Evolutionary conservation across 2,797 vertebrate species (phyloP).

Genomic region (Pampus argenteus): DNA sequence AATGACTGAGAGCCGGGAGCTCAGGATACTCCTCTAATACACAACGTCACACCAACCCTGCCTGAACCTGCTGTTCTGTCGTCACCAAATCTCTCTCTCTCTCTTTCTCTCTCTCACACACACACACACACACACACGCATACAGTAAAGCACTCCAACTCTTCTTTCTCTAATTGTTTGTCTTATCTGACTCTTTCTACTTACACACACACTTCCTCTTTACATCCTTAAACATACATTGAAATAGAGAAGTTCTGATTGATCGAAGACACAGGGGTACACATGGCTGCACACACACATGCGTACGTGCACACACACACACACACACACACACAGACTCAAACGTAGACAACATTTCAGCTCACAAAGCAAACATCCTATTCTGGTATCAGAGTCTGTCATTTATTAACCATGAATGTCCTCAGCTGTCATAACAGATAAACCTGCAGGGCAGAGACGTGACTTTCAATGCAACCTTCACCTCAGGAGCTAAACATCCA

Average conservation of each 20-base stretch:
- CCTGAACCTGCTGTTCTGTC: slow-evolving; percentile 58
- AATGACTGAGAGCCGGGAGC: slow-evolving; percentile 47
- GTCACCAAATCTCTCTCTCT: slow-evolving; percentile 60
- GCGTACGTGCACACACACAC: background rate
- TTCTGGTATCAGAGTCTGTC: slow-evolving; percentile 5
- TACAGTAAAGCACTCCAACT: slow-evolving; percentile 29
- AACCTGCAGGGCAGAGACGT: background rate
- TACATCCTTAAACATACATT: slow-evolving; percentile 23
- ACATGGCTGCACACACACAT: background rate
- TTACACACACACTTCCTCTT: slow-evolving; percentile 11
- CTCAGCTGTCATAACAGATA: slow-evolving; percentile 6
- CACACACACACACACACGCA: too few species aligned
- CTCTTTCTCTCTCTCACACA: too few species aligned
- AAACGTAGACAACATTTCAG: background rate
- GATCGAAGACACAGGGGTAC: too few species aligned
- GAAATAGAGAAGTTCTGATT: slow-evolving; percentile 13
- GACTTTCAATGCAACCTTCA: background rate
- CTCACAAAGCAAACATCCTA: background rate
- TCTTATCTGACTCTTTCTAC: background rate
- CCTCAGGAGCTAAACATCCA: background rate
- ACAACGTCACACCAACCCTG: slow-evolving; percentile 62
- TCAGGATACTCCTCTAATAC: slow-evolving; percentile 46
- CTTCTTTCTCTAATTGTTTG: background rate
- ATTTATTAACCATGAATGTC: slow-evolving; percentile 31
- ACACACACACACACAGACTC: background rate